Base-by-base conservation (phyloP, 2,113 vertebrate species). In the Pongo pygmaeus region DNA sequence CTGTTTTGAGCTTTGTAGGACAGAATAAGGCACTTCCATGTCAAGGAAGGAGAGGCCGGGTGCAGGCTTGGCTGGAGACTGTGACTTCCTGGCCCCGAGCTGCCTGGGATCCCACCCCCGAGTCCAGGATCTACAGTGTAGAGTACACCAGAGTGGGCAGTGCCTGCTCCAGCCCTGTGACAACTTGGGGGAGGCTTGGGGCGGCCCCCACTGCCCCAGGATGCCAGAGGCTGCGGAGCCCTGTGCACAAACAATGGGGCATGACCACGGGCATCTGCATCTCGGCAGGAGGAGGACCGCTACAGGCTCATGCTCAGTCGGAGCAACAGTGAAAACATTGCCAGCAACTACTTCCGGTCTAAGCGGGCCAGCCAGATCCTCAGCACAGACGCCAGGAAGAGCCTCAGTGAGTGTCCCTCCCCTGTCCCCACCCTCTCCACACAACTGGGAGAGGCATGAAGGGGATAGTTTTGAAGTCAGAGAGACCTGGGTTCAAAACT, bases 341-440 rank as follows among this genome's bases (percentile, higher is more conserved):
- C 99, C 97, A 99, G 96, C 94, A 99, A 98, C 98, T 99, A 99
- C 98, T 99, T 99, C 96, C 98, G 98, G 94, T 97, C 98, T 14
- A 99, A 98, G 89, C 98, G 99, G 72, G 97, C 99, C 93, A 99
- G 95, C 95, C 98, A 98, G 84, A 98, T 99, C 95, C 99, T 99
- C n/a, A 98, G 98, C 16, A 84, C 86, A 0, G 98, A 99, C 5
- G 81, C 98, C 0, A 70, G 94, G 64, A 98, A 98, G 98, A 99
- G 95, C 95, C 98, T 98, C 32, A 88, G 98, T 98, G 97, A 98
- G 97, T 61, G 1, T 11, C 69, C 81, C 0, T 8, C 30, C 46
- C 0, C 22, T 18, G 59, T 16, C n/a, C 0, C 32, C 14, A 61
- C 61, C 27, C 27, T 9, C 52, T 27, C 27, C 70, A 64, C 27